phyloP scores from a whole-genome alignment of 2,113 vertebrate species.

The Phrynosoma blainvillii region DNA sequence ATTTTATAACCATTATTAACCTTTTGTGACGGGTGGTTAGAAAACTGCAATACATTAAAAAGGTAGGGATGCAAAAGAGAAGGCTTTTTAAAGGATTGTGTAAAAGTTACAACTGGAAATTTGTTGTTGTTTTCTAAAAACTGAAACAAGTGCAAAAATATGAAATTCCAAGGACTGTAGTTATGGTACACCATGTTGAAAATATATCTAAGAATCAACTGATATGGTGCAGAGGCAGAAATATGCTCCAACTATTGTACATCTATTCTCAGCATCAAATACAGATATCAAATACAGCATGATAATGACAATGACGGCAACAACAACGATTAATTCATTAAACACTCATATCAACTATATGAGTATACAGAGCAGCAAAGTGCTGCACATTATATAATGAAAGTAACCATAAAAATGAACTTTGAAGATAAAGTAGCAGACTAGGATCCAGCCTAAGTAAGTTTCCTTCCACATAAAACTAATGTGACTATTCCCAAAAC shows the following conservation, averaged over 20 bases:
- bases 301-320: no score
- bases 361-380: no score
- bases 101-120: not conserved
- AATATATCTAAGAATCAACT: not conserved
- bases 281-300: no score
- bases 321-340: no score
- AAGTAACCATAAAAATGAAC: not conserved
- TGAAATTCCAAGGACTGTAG: not conserved
- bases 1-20: conserved; percentile 72
- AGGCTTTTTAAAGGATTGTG: not conserved
- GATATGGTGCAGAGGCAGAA: no score
- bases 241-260: accelerated
- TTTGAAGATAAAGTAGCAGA: not conserved
- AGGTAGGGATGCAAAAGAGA: not conserved
- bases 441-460: not conserved
- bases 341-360: no score
- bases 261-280: not conserved
- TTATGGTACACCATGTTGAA: not conserved
- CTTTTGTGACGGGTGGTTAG: conserved; percentile 62
- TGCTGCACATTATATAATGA: no score
- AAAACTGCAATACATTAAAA: conserved; percentile 64
- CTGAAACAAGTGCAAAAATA: not conserved
- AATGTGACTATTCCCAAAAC: no score
- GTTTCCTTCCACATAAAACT: no score
- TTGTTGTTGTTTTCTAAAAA: not conserved